Conservation (phyloP, 2,113 vertebrate genomes). For the Ranitomeya variabilis region DNA sequence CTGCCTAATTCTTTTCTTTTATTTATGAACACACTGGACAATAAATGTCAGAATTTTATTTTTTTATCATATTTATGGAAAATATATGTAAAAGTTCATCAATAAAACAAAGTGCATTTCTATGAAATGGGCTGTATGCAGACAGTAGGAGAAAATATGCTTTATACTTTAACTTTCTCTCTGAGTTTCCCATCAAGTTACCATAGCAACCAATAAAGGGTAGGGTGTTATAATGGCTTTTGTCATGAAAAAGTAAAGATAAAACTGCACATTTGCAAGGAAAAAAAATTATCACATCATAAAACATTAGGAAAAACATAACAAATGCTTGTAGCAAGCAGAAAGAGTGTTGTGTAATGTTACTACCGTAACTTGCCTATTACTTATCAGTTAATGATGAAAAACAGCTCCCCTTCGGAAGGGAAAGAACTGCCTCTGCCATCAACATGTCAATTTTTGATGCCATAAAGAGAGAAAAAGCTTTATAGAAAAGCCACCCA, state of each 20-base stretch:
- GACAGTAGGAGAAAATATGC: neutral
- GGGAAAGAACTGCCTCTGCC: neutral
- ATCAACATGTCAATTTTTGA: neutral
- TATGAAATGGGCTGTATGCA: neutral
- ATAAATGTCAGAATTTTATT: neutral
- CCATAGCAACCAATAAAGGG: slow-evolving; percentile 23
- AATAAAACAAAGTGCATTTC: neutral
- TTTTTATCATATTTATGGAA: neutral
- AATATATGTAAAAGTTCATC: neutral
- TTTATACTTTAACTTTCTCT: neutral
- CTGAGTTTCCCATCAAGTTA: neutral
- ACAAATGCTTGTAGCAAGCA: neutral
- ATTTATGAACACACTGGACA: neutral
- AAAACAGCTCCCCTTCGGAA: neutral
- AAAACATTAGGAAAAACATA: neutral
- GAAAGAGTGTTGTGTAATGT: neutral
- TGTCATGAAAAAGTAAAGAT: slow-evolving; percentile 13
- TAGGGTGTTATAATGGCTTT: neutral
- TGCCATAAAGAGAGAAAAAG: neutral
- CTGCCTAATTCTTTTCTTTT: neutral
- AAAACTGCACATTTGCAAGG: neutral
- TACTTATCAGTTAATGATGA: neutral
- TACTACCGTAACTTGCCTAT: neutral
- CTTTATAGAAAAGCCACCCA: too few species aligned
- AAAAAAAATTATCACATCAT: neutral